These are phyloP conservation scores for Eumerus sabulonum DNA, from an alignment of 2,888 invertebrate species.

Conservation along the genomic window DNA sequence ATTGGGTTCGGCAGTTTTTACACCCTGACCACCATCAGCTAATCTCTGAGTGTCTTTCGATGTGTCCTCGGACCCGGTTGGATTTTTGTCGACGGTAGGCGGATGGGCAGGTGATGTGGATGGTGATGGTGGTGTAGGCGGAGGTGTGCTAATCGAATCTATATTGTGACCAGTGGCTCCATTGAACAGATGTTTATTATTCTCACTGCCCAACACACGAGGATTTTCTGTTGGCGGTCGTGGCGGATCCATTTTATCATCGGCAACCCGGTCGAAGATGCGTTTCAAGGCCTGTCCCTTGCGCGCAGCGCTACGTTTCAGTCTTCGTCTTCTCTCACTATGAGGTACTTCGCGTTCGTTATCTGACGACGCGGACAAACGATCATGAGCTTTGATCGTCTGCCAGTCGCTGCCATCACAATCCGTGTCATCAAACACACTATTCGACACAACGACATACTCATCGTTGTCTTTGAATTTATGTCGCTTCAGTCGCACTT, in stretches of 20 bases:
- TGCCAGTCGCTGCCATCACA: background rate
- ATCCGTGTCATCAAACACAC: conserved; percentile 11
- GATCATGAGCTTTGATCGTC: background rate
- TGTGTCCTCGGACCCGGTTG: conserved; percentile 12
- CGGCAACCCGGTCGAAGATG: conserved; percentile 28
- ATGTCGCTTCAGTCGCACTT: conserved; percentile 36
- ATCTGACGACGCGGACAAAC: background rate
- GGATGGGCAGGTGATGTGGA: conserved; percentile 16
- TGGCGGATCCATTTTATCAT: background rate
- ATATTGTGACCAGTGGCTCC: conserved; percentile 27
- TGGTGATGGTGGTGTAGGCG: conserved; percentile 49
- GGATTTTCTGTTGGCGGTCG: background rate
- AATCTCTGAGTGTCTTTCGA: background rate
- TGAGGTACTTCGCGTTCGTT: background rate
- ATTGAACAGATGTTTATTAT: conserved; percentile 21
- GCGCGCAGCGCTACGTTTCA: conserved; percentile 10
- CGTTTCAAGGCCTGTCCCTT: conserved; percentile 27
- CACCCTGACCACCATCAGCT: background rate
- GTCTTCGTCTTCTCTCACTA: conserved; percentile 17
- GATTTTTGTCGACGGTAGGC: conserved; percentile 7
- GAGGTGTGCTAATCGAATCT: conserved; percentile 51
- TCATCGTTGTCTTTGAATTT: conserved; percentile 6
- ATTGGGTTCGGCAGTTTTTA: conserved; percentile 3
- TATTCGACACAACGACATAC: conserved; percentile 28
- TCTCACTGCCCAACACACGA: background rate